These are phyloP conservation scores for Hemicentrotus pulcherrimus DNA, from an alignment of 35 echinoderm and acorn worm species.

Conservation along the genomic window DNA sequence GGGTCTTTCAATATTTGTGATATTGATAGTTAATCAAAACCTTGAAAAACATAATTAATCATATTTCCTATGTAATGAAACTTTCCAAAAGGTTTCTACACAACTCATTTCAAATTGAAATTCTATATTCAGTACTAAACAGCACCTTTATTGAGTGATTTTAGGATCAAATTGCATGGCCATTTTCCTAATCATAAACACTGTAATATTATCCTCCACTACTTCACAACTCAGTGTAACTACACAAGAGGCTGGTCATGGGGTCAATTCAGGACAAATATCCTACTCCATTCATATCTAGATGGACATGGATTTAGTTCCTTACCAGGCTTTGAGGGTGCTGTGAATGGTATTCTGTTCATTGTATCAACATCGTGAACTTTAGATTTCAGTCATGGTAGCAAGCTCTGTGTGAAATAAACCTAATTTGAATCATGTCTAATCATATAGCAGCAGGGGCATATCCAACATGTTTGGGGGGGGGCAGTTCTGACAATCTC, in stretches of 20 bases:
- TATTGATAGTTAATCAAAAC: neutral
- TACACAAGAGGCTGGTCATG: neutral
- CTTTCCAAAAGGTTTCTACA: neutral
- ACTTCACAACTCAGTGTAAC: neutral
- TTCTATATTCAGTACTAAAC: neutral
- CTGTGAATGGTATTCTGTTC: too few relatives aligned
- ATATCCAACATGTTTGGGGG: too few relatives aligned
- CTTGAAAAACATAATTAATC: neutral
- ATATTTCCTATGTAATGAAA: neutral
- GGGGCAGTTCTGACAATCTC: too few relatives aligned
- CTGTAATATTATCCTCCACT: neutral
- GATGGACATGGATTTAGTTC: too few relatives aligned
- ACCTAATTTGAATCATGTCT: too few relatives aligned
- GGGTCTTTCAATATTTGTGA: neutral
- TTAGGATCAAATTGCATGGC: neutral
- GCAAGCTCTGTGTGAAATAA: too few relatives aligned
- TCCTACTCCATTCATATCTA: neutral
- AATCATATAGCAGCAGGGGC: too few relatives aligned
- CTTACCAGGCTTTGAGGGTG: too few relatives aligned
- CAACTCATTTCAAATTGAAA: neutral
- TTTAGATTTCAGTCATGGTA: too few relatives aligned
- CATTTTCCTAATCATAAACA: neutral
- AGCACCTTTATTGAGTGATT: neutral
- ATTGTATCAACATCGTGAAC: too few relatives aligned
- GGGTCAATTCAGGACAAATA: neutral